Conservation (phyloP, 2,888 invertebrate species). For the Metalampra italica region DNA sequence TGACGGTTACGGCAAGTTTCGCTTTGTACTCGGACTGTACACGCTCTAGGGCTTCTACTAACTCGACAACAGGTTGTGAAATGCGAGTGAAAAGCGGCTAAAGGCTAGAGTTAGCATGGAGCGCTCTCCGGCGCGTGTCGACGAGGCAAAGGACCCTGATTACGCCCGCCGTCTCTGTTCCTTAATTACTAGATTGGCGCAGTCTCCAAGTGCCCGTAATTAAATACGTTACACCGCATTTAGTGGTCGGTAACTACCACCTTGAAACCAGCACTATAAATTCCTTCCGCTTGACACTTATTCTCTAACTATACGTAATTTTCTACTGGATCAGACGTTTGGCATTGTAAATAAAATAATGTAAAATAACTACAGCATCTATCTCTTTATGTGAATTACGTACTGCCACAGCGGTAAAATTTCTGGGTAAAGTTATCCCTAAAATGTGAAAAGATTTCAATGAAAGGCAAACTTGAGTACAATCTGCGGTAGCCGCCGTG, state of each 20-base stretch:
- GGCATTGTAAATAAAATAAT: too few relatives aligned
- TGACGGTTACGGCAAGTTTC: slow-evolving; percentile 29
- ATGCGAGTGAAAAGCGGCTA: slow-evolving; percentile 60
- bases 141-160: slow-evolving; percentile 67
- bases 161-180: slow-evolving; percentile 58
- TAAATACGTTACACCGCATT: slow-evolving; percentile 66
- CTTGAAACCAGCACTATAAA: slow-evolving; percentile 8
- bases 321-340: too few relatives aligned
- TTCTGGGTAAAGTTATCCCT: too few relatives aligned
- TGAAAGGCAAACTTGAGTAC: slow-evolving; percentile 31
- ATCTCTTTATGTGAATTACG: too few relatives aligned
- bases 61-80: slow-evolving; percentile 75
- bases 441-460: slow-evolving; percentile 4
- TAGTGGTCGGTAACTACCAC: slow-evolving; percentile 26
- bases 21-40: slow-evolving; percentile 51
- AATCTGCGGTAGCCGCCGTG: slow-evolving; percentile 42
- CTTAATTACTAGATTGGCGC: slow-evolving; percentile 72
- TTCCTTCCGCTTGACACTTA: slow-evolving; percentile 2
- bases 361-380: too few relatives aligned
- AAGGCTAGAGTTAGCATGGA: slow-evolving; percentile 42
- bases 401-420: too few relatives aligned
- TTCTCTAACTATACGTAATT: background rate
- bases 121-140: slow-evolving; percentile 59
- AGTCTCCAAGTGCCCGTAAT: slow-evolving; percentile 66
- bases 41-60: slow-evolving; percentile 56